These are phyloP conservation scores for Chaetorhynchus papuensis DNA, from an alignment of 2,113 vertebrate genomes.

Conservation along the genomic window DNA sequence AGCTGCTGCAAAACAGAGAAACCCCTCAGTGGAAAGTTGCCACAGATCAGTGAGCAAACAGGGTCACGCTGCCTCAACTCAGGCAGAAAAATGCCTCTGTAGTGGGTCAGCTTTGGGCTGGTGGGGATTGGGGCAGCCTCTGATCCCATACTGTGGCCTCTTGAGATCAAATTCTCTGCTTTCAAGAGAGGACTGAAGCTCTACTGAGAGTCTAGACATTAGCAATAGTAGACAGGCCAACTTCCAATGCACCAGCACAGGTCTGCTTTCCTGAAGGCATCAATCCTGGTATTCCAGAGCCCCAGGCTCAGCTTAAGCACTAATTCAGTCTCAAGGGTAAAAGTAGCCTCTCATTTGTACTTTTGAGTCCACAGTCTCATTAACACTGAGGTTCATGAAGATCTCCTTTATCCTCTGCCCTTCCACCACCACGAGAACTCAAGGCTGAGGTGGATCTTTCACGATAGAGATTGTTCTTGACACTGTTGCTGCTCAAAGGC, in stretches of 20 bases:
- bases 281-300: not conserved
- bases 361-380: not conserved
- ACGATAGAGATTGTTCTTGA: not conserved
- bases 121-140: not conserved
- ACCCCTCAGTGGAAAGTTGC: not conserved
- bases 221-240: not conserved
- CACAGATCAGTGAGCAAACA: not conserved
- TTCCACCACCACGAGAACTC: not conserved
- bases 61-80: not conserved
- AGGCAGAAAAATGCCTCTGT: not conserved
- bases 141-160: not conserved
- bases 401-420: not conserved
- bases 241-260: not conserved
- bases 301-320: not conserved
- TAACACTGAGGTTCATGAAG: not conserved
- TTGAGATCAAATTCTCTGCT: not conserved
- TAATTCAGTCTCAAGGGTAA: not conserved
- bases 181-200: not conserved
- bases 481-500: not conserved
- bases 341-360: not conserved
- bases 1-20: not conserved
- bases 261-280: not conserved
- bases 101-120: not conserved
- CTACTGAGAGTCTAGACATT: not conserved
- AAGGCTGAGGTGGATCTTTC: not conserved